Conservation (phyloP, 2,113 vertebrate species). For the Stictonetta naevosa region DNA sequence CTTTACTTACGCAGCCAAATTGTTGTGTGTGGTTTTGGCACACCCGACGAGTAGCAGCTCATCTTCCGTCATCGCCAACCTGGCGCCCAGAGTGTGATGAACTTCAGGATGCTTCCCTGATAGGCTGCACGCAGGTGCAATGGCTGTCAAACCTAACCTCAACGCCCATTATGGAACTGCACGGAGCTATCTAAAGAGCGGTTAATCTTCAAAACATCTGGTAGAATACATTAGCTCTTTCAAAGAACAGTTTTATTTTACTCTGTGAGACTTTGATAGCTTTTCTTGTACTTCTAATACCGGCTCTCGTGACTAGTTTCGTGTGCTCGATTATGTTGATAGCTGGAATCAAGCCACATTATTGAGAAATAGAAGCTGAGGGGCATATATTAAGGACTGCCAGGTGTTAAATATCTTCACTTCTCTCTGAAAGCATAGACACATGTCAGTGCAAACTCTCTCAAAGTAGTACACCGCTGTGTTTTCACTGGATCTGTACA, state of each 20-base stretch:
- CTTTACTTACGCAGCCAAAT: neutral
- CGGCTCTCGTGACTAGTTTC: neutral
- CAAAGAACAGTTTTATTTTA: neutral
- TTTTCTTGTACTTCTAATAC: neutral
- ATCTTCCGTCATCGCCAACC: neutral
- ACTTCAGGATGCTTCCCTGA: neutral
- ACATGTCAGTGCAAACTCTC: neutral
- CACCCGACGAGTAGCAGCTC: neutral
- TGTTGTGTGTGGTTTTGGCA: neutral
- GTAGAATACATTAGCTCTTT: neutral
- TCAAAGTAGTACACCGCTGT: neutral
- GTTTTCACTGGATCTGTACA: neutral
- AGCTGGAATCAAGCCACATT: slow-evolving; percentile 5
- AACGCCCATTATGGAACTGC: neutral
- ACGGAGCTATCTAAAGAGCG: neutral
- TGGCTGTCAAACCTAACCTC: neutral
- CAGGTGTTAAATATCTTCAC: neutral
- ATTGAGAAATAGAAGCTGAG: neutral
- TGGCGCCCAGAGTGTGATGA: neutral
- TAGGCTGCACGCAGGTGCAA: neutral
- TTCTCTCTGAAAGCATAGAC: neutral
- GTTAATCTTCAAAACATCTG: slow-evolving; percentile 28
- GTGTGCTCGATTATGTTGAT: neutral
- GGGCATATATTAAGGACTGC: neutral
- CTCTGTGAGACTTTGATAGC: neutral